Evolutionary conservation across 2,113 vertebrate genomes (phyloP).

Genomic region (Scophthalmus maximus): DNA sequence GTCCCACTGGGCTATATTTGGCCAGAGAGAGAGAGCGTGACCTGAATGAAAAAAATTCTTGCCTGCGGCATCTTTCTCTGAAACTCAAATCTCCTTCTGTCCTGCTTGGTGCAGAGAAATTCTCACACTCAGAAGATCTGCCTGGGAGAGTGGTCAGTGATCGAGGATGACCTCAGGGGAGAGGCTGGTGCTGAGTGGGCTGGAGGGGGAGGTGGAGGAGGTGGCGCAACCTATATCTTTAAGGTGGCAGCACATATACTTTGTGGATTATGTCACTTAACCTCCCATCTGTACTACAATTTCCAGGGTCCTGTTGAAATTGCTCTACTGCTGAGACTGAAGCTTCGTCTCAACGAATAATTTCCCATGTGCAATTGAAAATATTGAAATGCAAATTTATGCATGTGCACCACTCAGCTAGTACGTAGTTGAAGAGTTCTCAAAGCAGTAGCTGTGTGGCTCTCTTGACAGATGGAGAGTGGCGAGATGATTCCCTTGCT

Average conservation of each 20-base stretch:
- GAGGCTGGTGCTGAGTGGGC: slow-evolving; percentile 82
- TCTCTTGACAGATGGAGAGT: slow-evolving; percentile 79
- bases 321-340: not conserved
- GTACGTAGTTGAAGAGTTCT: not conserved
- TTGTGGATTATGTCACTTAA: slow-evolving; percentile 1
- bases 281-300: not conserved
- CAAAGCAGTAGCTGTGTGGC: not conserved
- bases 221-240: slow-evolving; percentile 90
- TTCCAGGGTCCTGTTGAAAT: not conserved
- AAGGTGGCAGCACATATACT: slow-evolving; percentile 76
- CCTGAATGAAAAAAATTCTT: not conserved
- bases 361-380: not conserved
- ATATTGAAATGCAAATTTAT: not conserved
- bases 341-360: not conserved
- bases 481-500: slow-evolving; percentile 86
- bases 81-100: slow-evolving; percentile 18
- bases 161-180: slow-evolving; percentile 84
- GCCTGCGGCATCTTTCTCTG: not conserved
- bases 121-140: slow-evolving; percentile 87
- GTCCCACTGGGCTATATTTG: not conserved
- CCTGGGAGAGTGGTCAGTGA: slow-evolving; percentile 87
- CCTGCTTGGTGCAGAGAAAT: slow-evolving; percentile 79
- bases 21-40: not conserved
- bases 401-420: not conserved
- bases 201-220: slow-evolving; percentile 91